These are phyloP conservation scores for Hylaeus anthracinus DNA, from an alignment of 1,140 invertebrate species.

Conservation along the genomic window DNA sequence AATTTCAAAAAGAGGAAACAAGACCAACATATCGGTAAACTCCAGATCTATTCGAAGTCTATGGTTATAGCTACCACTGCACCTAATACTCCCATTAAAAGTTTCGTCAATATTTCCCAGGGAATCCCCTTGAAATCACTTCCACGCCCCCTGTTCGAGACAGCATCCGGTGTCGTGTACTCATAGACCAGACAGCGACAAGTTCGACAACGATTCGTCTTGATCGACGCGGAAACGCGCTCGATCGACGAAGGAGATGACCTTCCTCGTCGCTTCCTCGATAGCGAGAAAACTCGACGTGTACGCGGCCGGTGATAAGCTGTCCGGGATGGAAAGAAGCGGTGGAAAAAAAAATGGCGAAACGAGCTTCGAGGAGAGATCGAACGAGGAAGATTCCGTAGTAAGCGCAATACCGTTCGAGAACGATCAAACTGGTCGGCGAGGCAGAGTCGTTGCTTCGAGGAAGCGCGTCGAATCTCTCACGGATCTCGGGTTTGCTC, in stretches of 20 bases:
- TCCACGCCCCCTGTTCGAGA: no score
- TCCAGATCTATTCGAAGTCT: no score
- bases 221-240: constrained; percentile 5
- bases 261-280: constrained; percentile 3
- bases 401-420: constrained; percentile 38
- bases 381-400: constrained; percentile 36
- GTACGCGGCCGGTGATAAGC: neutral
- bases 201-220: constrained; percentile 10
- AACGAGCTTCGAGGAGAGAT: neutral
- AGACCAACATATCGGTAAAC: no score
- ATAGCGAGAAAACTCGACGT: constrained; percentile 14
- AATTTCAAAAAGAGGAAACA: no score
- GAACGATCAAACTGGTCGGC: constrained; percentile 22
- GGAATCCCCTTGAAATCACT: no score
- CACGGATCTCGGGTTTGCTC: constrained; percentile 65
- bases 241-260: constrained; percentile 30
- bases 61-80: no score
- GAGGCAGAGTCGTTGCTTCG: constrained; percentile 15
- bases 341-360: neutral
- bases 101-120: no score
- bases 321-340: neutral
- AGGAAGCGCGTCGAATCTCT: constrained; percentile 58
- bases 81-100: no score
- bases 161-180: no score
- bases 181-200: neutral